These are phyloP conservation scores for Lasioglossum zephyrum DNA, from an alignment of 2,888 invertebrate species.

Conservation along the genomic window DNA sequence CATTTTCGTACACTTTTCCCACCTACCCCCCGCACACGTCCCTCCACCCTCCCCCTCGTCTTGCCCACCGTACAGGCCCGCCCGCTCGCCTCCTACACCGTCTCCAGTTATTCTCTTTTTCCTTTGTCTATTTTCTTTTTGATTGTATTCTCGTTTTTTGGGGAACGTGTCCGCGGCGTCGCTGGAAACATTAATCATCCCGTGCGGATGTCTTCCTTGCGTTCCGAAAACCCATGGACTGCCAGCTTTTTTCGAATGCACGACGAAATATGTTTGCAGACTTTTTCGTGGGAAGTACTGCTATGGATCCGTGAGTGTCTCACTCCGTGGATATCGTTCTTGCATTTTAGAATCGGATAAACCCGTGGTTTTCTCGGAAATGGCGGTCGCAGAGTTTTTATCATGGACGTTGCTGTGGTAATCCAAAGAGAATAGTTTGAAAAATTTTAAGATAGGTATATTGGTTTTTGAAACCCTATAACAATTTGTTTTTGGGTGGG, in stretches of 20 bases:
- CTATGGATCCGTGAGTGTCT: neutral
- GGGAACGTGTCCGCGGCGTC: neutral
- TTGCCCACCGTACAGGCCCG: neutral
- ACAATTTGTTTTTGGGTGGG: neutral
- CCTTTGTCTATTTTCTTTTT: slow-evolving; percentile 9
- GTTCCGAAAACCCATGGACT: neutral
- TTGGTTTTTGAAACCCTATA: neutral
- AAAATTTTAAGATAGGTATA: neutral
- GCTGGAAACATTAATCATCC: slow-evolving; percentile 6
- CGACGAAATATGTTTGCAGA: neutral
- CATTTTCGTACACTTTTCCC: slow-evolving; percentile 4
- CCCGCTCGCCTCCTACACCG: neutral
- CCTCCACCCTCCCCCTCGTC: neutral
- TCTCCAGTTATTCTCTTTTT: neutral
- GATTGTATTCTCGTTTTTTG: neutral
- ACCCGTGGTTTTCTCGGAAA: neutral
- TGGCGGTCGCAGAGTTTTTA: neutral
- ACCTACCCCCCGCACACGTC: neutral
- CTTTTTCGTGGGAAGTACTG: neutral
- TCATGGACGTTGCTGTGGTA: neutral
- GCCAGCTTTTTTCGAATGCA: neutral
- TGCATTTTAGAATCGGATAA: neutral
- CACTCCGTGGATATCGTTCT: neutral
- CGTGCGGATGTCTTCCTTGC: neutral
- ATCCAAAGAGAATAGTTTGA: neutral